phyloP scores from a whole-genome alignment of 2,113 vertebrate genomes.

The Alouatta palliata region DNA sequence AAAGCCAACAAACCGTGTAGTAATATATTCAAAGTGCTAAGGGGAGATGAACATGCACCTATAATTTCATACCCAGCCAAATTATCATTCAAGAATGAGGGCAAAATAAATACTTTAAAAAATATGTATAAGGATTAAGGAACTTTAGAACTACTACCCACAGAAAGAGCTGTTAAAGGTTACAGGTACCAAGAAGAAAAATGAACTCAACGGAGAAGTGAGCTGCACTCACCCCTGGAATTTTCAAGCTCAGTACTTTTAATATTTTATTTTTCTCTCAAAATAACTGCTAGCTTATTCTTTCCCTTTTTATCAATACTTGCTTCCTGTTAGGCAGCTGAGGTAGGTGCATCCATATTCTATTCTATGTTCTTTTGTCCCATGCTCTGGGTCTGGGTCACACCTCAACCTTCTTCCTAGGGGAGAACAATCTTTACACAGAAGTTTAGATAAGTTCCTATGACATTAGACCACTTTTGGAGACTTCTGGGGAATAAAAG shows the following conservation, averaged over 20 bases:
- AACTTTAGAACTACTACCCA: not conserved
- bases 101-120: not conserved
- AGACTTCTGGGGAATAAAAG: not conserved
- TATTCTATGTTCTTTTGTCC: not conserved
- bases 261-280: not conserved
- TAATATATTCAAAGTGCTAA: constrained; percentile 34
- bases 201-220: constrained; percentile 14
- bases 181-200: constrained; percentile 31
- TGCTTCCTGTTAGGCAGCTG: not conserved
- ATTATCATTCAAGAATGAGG: constrained; percentile 24
- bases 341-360: not conserved
- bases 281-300: constrained; percentile 9
- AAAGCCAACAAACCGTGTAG: constrained; percentile 21
- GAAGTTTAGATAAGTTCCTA: constrained; percentile 37
- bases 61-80: constrained; percentile 34
- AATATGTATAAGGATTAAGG: not conserved
- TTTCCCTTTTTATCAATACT: constrained; percentile 25
- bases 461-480: constrained; percentile 4
- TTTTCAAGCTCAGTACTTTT: not conserved
- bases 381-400: not conserved
- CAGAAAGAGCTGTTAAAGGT: not conserved
- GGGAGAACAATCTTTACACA: not conserved
- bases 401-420: constrained; percentile 4
- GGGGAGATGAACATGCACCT: not conserved
- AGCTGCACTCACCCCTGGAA: not conserved